Base-by-base conservation (phyloP, 1,140 invertebrate genomes). In the Trachymyrmex septentrionalis region DNA sequence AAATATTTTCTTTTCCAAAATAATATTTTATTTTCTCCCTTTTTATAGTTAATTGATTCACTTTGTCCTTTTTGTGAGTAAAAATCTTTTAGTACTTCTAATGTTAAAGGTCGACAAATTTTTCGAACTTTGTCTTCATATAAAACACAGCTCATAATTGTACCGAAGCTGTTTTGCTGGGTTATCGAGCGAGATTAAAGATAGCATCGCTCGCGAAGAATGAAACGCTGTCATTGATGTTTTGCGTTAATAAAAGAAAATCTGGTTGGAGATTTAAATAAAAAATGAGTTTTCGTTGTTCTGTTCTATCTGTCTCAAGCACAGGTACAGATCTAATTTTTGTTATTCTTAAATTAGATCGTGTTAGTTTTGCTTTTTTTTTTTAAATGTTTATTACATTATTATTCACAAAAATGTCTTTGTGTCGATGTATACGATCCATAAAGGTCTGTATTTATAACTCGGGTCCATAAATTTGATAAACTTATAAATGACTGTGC, bases 131-230 rank as follows among this genome's bases (percentile, higher is more conserved):
- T 38, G 19, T 66, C 48, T 19, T 66, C 63, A n/a, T 14, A 67
- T 44, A 21, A 67, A 67, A 10, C 6, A 21, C 21, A 16, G 55
- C 38, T 81, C 57, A 38, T 69, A 67, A 67, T 86, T 81, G n/a
- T 21, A 72, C 38, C 50, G 75, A 76, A 86, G 21, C 59, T 90
- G 71, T 81, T 72, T 87, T 44, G 30, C 72, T 57, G 61, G 27
- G 30, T 78, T 90, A 90, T 90, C 53, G 81, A 86, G 71, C 90
- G 80, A 77, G 85, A 89, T 88, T 89, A 88, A 91, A 91, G 85
- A 91, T 91, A 88, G 86, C 85, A 66, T 64, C 59, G 59, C 75
- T 87, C 75, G 55, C 90, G 63, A 87, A 90, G 89, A 85, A 89
- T 90, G 71, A 89, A 72, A 44, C n/a, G 50, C 50, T 72, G 78